Percentiles rank a stretch among this genome's conserved stretches.
Evolutionary conservation across 1,140 invertebrate species (phyloP).

Genomic region (Papilio helenus): DNA sequence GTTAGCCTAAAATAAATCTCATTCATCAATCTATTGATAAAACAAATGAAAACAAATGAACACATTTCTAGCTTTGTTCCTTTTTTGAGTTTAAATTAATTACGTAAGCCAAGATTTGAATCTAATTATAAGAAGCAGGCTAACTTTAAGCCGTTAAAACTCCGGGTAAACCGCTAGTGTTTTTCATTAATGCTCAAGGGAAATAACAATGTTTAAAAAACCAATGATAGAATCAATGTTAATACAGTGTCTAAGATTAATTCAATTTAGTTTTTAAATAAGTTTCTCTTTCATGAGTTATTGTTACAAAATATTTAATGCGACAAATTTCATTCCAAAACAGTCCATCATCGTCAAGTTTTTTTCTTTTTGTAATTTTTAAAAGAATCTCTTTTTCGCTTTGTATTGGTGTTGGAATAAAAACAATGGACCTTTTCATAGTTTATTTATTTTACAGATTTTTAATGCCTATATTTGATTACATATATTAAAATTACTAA

Average conservation of each 20-base stretch:
- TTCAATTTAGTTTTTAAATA: not conserved
- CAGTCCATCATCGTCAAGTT: not conserved
- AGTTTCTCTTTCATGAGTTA: not conserved
- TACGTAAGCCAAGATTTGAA: slow-evolving; percentile 13
- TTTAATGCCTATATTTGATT: no score
- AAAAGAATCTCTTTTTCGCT: not conserved
- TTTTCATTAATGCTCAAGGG: not conserved
- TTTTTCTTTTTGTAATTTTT: not conserved
- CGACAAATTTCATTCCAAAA: not conserved
- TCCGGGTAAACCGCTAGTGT: not conserved
- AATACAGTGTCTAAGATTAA: not conserved
- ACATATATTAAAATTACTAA: no score
- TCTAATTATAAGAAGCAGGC: not conserved
- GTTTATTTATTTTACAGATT: not conserved
- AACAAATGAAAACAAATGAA: slow-evolving; percentile 1
- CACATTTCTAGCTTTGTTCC: not conserved
- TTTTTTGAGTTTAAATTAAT: slow-evolving; percentile 8
- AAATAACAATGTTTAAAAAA: not conserved
- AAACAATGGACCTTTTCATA: not conserved
- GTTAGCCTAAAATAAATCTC: not conserved
- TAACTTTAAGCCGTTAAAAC: not conserved
- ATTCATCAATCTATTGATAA: slow-evolving; percentile 7
- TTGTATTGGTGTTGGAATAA: not conserved
- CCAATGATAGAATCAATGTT: not conserved
- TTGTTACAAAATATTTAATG: not conserved